These are phyloP conservation scores for Vipera latastei DNA, from an alignment of 2,797 vertebrate genomes.

Conservation along the genomic window DNA sequence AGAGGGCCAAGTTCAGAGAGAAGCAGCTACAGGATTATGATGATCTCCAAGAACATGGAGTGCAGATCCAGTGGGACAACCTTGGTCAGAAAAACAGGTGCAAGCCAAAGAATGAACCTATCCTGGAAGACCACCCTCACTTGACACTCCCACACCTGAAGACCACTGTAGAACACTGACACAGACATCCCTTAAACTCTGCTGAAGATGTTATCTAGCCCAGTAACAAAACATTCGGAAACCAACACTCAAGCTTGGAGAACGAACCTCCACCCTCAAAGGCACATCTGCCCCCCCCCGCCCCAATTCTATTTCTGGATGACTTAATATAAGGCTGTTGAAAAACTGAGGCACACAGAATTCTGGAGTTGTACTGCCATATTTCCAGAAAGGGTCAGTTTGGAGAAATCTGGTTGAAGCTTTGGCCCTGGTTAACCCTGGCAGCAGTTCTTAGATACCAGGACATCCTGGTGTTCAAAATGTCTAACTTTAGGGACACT, in stretches of 20 bases:
- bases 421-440: not conserved
- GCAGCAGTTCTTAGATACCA: not conserved
- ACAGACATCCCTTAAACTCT: no score
- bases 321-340: no score
- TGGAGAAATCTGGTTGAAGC: not conserved
- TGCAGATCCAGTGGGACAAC: conserved; percentile 8
- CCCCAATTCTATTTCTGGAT: not conserved
- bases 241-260: no score
- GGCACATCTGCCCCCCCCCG: not conserved
- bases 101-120: rapidly evolving
- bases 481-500: not conserved
- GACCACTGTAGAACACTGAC: no score
- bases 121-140: not conserved
- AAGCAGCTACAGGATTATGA: not conserved
- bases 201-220: no score
- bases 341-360: not conserved
- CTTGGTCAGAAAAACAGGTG: not conserved
- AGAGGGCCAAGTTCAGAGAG: conserved; percentile 33
- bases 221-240: no score
- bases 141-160: no score
- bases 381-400: not conserved
- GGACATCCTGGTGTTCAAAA: not conserved
- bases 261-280: no score
- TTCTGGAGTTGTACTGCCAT: not conserved
- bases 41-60: conserved; percentile 1